Evolutionary conservation across 1,140 invertebrate species (phyloP).

Genomic region (Chironomus striatipennis): DNA sequence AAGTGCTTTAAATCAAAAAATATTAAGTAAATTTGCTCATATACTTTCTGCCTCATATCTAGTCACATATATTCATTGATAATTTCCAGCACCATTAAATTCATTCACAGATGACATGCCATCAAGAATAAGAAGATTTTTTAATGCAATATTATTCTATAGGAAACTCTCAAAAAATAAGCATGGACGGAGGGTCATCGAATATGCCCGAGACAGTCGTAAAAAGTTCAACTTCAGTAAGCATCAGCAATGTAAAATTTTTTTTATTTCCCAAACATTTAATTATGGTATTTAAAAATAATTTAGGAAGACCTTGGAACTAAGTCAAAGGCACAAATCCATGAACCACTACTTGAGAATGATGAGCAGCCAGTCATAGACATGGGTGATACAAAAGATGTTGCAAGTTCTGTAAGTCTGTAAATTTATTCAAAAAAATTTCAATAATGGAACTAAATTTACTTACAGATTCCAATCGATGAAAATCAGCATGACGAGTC

Average conservation of each 20-base stretch:
- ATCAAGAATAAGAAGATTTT: constrained; percentile 14
- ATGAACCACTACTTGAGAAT: background rate
- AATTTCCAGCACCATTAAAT: background rate
- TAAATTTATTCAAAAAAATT: background rate
- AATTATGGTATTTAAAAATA: background rate
- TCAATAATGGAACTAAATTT: background rate
- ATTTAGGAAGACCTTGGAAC: background rate
- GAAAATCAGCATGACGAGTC: no score
- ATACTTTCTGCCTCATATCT: background rate
- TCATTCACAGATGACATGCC: background rate
- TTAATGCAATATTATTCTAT: constrained; percentile 13
- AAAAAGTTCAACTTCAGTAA: constrained; percentile 20
- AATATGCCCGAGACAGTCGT: constrained; percentile 2
- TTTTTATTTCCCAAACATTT: background rate
- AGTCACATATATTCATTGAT: background rate
- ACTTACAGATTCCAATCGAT: no score
- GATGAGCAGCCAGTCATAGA: background rate
- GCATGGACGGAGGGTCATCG: background rate
- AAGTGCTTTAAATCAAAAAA: background rate
- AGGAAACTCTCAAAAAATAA: constrained; percentile 11
- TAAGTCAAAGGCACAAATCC: constrained; percentile 4
- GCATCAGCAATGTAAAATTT: background rate
- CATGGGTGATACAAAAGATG: background rate
- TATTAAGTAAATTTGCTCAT: background rate
- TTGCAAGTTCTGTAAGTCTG: background rate